Base-by-base conservation (phyloP, 2,888 invertebrate genomes). In the Trachelus iudaicus region DNA sequence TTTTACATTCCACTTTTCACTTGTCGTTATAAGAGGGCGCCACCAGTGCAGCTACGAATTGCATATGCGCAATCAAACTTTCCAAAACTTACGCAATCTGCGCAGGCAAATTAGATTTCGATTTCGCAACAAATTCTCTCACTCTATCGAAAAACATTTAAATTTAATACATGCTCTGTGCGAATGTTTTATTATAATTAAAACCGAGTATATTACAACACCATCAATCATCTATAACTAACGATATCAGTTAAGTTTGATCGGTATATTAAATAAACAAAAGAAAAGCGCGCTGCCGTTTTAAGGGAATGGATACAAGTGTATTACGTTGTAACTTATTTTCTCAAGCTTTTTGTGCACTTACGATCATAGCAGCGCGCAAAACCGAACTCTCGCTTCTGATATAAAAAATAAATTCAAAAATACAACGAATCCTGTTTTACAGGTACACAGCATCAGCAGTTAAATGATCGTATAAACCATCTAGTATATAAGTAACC, bases 401-500 rank as follows among this genome's bases (percentile, higher is more conserved):
- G 56, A 9, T 23, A 23, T 56, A 23, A 56, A 56, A 56, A 56
- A 40, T 40, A 23, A 56, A 23, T 56, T 56, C 23, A 56, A 23
- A 56, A 56, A 56, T 56, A 9, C 34, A 56, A 35, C 69, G 31
- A 69, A 69, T 69, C 35, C 75, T 76, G 13, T 76, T 76, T 34
- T 37, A 76, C 34, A 76, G 34, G 69, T 35, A 68, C 30, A 34
- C 34, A 11, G 68, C 34, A 35, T 69, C 34, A 34, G 69, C 33
- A 33, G 34, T 75, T 11, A 69, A 34, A 75, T 23, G 56, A 56
- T 56, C 56, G 56, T 56, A 56, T 56, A 56, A 56, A 56, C 23
- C 56, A 56, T 56, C 23, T 56, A 56, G 9, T 23, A 56, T 56
- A 56, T 56, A 56, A 56, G 23, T 56, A 23, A 56, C 23, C 56